phyloP scores from a whole-genome alignment of 2,888 invertebrate genomes.

The Digitonthophagus gazella region DNA sequence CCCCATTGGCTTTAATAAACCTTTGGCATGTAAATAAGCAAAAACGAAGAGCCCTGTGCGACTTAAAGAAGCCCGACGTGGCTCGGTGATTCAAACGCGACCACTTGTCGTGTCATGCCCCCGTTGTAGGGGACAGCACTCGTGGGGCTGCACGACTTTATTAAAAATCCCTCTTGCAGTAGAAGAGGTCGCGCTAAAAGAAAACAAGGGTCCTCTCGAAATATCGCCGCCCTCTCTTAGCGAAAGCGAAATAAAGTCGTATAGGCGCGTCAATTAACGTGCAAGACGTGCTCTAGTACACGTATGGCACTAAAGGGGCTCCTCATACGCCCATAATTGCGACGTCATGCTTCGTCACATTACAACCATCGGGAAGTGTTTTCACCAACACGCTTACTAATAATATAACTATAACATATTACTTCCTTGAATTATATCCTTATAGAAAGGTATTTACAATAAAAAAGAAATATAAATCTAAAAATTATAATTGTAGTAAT shows the following conservation, averaged over 20 bases:
- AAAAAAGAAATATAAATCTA: too few relatives aligned
- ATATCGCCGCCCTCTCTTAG: not conserved
- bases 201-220: constrained; percentile 7
- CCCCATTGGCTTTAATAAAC: not conserved
- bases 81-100: not conserved
- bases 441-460: too few relatives aligned
- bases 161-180: constrained; percentile 7
- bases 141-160: constrained; percentile 6
- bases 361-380: constrained; percentile 36
- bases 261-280: constrained; percentile 40
- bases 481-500: not conserved
- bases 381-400: constrained; percentile 17
- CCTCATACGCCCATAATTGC: constrained; percentile 37
- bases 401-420: too few relatives aligned
- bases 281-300: constrained; percentile 43
- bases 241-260: constrained; percentile 19
- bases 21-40: not conserved
- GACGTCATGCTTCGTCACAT: constrained; percentile 35
- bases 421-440: too few relatives aligned
- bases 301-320: constrained; percentile 37
- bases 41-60: not conserved
- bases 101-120: not conserved
- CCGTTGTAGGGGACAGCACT: not conserved
- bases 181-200: constrained; percentile 6
- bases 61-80: not conserved